Base-by-base conservation (phyloP, 1,140 invertebrate genomes). In the Yoshiicerus persimilis region DNA sequence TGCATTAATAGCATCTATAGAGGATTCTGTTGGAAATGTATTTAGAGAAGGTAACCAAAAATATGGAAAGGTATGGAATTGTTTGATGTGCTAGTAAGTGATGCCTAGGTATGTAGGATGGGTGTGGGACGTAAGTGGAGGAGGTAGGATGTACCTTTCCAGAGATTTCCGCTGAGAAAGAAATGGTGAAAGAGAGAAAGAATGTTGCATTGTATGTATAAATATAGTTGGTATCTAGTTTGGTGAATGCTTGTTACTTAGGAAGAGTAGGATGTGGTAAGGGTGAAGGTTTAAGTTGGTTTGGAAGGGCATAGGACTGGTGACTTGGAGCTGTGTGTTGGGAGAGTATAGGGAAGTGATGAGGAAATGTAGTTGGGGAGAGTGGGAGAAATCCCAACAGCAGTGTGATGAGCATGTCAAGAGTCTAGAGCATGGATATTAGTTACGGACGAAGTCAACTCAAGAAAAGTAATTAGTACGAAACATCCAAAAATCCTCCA, bases 401-500 rank as follows among this genome's bases (percentile, higher is more conserved):
- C 32, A 80, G 75, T 80, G 75, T 80, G 75, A 80, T 80, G 75
- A 80, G 75, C 75, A 80, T 38, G 75, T 80, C 75, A 80, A 80
- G 75, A 80, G 75, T 80, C 75, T 80, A 80, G 32, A 80, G 75
- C 75, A 84, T 84, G 83, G 83, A 84, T 84, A 84, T 84, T 84
- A 80, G 75, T 80, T 80, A 80, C 75, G 75, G 75, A 80, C 30
- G 34, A 80, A 80, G 75, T 80, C 75, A 80, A 80, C 75, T 80
- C 32, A 80, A 80, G 75, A 80, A 84, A 84, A 84, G 83, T 84
- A 84, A 84, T 84, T 84, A 84, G 83, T 84, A 56, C 83, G 38
- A 41, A 56, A 56, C 83, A 84, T 84, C 38, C 75, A 86, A 86
- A 86, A 86, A 62, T 86, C 84, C 84, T 86, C 84, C 84, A 86